phyloP scores from a whole-genome alignment of 2,888 invertebrate species.

The Phymatocera aterrima region DNA sequence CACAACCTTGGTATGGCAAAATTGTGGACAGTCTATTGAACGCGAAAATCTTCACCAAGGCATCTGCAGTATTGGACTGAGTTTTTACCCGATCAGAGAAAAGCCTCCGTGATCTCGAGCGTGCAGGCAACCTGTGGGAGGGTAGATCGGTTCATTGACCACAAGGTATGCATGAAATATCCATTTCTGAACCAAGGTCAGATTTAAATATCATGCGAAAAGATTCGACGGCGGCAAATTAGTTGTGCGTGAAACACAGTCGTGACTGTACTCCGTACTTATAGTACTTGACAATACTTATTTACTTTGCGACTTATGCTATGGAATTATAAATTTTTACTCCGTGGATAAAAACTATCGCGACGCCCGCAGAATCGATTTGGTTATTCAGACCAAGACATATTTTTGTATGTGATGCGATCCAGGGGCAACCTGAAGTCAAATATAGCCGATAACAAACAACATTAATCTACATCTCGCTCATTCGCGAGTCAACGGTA shows the following conservation, averaged over 20 bases:
- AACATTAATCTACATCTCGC: not conserved
- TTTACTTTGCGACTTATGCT: not conserved
- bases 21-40: too few relatives aligned
- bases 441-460: not conserved
- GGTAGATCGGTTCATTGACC: not conserved
- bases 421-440: not conserved
- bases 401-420: not conserved
- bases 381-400: conserved; percentile 9
- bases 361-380: not conserved
- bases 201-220: not conserved
- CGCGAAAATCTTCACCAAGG: too few relatives aligned
- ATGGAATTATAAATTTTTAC: too few relatives aligned
- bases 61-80: too few relatives aligned
- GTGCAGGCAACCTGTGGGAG: not conserved
- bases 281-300: not conserved
- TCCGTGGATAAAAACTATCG: not conserved
- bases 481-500: too few relatives aligned
- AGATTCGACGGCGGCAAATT: not conserved
- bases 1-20: too few relatives aligned
- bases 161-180: conserved; percentile 23
- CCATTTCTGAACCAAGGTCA: not conserved
- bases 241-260: not conserved
- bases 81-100: not conserved
- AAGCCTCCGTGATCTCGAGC: not conserved
- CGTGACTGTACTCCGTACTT: too few relatives aligned